These are phyloP conservation scores for Teleopsis dalmanni DNA, from an alignment of 1,140 invertebrate genomes.

Conservation along the genomic window DNA sequence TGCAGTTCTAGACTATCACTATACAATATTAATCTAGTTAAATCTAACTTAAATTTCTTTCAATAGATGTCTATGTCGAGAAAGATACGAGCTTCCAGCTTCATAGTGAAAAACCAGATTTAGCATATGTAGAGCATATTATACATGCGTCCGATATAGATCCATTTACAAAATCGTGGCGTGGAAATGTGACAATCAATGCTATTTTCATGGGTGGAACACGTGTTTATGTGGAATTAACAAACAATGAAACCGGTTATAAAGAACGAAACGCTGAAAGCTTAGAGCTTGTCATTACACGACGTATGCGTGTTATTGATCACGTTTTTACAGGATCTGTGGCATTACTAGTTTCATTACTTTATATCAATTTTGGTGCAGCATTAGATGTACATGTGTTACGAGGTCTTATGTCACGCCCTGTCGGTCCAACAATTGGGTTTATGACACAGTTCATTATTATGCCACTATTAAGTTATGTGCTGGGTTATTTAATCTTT, in stretches of 20 bases:
- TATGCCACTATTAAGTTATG: slow-evolving; percentile 79
- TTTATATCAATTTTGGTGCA: slow-evolving; percentile 92
- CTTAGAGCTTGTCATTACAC: slow-evolving; percentile 51
- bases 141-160: slow-evolving; percentile 11
- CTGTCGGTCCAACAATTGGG: slow-evolving; percentile 73
- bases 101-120: slow-evolving; percentile 11
- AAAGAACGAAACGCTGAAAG: slow-evolving; percentile 14
- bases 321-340: slow-evolving; percentile 70
- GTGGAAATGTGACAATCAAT: slow-evolving; percentile 18
- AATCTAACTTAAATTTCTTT: too few species aligned
- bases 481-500: slow-evolving; percentile 62
- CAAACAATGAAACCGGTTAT: slow-evolving; percentile 15
- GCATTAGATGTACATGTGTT: slow-evolving; percentile 72
- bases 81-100: too few species aligned
- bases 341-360: slow-evolving; percentile 68
- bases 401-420: slow-evolving; percentile 60
- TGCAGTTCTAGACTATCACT: too few species aligned
- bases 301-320: slow-evolving; percentile 61
- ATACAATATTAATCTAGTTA: too few species aligned
- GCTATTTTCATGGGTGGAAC: slow-evolving; percentile 27
- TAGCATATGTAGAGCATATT: slow-evolving; percentile 20
- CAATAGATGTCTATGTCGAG: too few species aligned
- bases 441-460: slow-evolving; percentile 73
- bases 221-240: slow-evolving; percentile 19
- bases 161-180: slow-evolving; percentile 18